Percentiles rank a stretch among this genome's conserved stretches.
Conservation (phyloP, 2,797 vertebrate genomes). For the Poecilia picta region DNA sequence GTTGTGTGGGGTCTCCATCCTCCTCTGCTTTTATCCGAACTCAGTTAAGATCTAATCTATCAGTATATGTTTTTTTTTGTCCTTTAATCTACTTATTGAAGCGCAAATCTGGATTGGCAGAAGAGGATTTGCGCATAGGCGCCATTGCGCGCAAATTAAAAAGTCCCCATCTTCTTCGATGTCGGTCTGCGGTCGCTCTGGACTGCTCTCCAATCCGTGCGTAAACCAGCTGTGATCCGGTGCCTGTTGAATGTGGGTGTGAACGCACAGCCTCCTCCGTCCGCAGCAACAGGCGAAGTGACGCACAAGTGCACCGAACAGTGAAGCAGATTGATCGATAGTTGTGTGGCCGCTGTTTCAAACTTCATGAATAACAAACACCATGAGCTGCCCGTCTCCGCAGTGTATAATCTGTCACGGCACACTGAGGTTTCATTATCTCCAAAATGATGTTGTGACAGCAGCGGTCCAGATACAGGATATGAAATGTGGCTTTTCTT, state of each 20-base stretch:
- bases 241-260: constrained; percentile 65
- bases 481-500: constrained; percentile 34
- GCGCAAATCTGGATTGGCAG: neutral
- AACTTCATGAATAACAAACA: constrained; percentile 62
- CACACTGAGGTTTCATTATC: constrained; percentile 21
- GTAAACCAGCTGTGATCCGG: constrained; percentile 5
- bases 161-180: neutral
- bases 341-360: constrained; percentile 44
- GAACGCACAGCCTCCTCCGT: constrained; percentile 36
- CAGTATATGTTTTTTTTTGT: neutral
- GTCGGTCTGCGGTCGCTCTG: neutral
- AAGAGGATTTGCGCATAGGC: constrained; percentile 1
- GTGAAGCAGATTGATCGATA: constrained; percentile 62
- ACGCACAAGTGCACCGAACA: constrained; percentile 65
- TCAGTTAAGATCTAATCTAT: neutral
- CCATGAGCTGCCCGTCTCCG: neutral
- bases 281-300: constrained; percentile 59
- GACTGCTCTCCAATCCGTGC: neutral
- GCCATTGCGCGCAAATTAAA: constrained; percentile 45
- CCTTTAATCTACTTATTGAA: constrained; percentile 13
- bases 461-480: constrained; percentile 41
- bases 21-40: constrained; percentile 8
- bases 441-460: constrained; percentile 20
- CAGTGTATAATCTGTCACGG: constrained; percentile 15
- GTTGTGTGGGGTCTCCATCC: constrained; percentile 74